Evolutionary conservation across 2,888 invertebrate genomes (phyloP).

Genomic region (Sarcophaga caerulescens): DNA sequence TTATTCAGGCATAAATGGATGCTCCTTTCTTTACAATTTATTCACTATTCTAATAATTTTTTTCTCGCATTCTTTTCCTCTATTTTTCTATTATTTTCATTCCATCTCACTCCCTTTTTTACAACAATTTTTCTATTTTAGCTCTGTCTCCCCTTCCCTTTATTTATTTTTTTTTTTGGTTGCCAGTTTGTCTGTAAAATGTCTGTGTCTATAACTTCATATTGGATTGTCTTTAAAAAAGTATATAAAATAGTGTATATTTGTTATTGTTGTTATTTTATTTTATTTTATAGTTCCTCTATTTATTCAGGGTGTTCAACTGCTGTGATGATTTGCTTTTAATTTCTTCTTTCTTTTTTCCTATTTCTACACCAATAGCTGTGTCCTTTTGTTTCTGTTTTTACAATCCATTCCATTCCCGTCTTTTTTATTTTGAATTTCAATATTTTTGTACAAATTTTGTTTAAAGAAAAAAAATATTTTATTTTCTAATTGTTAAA

Average conservation of each 20-base stretch:
- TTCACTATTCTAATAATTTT: slow-evolving; percentile 25
- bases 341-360: neutral
- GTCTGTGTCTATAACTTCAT: slow-evolving; percentile 53
- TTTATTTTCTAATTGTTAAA: slow-evolving; percentile 57
- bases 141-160: neutral
- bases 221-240: slow-evolving; percentile 57
- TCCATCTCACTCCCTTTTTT: neutral
- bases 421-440: slow-evolving; percentile 17
- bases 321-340: slow-evolving; percentile 65
- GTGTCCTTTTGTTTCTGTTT: slow-evolving; percentile 25
- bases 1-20: slow-evolving; percentile 66
- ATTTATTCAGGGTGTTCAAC: slow-evolving; percentile 63
- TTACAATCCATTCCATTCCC: slow-evolving; percentile 7
- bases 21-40: slow-evolving; percentile 62
- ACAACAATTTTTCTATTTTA: neutral
- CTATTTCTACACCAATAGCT: slow-evolving; percentile 42
- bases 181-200: slow-evolving; percentile 63
- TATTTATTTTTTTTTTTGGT: slow-evolving; percentile 40
- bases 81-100: slow-evolving; percentile 22
- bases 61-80: neutral
- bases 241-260: neutral
- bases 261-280: slow-evolving; percentile 2
- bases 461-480: neutral
- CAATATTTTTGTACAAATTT: slow-evolving; percentile 17
- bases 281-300: slow-evolving; percentile 44